These are phyloP conservation scores for Synergus laeviventris DNA, from an alignment of 2,888 invertebrate genomes.

Conservation along the genomic window DNA sequence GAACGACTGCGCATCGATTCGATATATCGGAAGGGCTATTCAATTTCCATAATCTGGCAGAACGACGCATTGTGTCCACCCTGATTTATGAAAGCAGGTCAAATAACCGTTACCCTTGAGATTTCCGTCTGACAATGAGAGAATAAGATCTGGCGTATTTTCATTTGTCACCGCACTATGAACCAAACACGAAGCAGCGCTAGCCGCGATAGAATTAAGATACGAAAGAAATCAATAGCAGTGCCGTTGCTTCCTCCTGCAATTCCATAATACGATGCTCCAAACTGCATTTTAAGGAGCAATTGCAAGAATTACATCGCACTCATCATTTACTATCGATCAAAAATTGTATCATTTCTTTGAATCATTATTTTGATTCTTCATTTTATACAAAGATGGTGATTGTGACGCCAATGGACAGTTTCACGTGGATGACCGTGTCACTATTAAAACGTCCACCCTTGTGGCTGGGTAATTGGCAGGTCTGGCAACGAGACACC, in stretches of 20 bases:
- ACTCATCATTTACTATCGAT: not conserved
- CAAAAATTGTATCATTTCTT: not conserved
- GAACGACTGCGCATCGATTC: slow-evolving; percentile 10
- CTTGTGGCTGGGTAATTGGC: slow-evolving; percentile 66
- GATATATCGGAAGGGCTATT: slow-evolving; percentile 20
- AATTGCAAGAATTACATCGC: not conserved
- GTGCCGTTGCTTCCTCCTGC: not conserved
- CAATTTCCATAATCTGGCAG: slow-evolving; percentile 43
- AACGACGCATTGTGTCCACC: slow-evolving; percentile 40
- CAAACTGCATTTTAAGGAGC: not conserved
- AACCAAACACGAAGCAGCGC: slow-evolving; percentile 7
- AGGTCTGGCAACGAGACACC: slow-evolving; percentile 66
- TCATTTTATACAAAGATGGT: not conserved
- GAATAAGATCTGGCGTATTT: slow-evolving; percentile 40
- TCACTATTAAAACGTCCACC: slow-evolving; percentile 57
- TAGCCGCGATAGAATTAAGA: slow-evolving; percentile 20
- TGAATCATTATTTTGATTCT: no score
- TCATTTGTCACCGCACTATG: slow-evolving; percentile 44
- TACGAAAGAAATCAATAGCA: slow-evolving; percentile 1
- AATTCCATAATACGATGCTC: slow-evolving; percentile 1
- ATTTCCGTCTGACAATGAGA: slow-evolving; percentile 39
- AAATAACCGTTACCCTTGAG: slow-evolving; percentile 42
- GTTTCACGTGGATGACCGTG: slow-evolving; percentile 58
- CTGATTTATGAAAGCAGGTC: slow-evolving; percentile 43
- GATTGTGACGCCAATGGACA: slow-evolving; percentile 39